Conservation (phyloP, 2,888 invertebrate genomes). For the Hyposoter dolosus region DNA sequence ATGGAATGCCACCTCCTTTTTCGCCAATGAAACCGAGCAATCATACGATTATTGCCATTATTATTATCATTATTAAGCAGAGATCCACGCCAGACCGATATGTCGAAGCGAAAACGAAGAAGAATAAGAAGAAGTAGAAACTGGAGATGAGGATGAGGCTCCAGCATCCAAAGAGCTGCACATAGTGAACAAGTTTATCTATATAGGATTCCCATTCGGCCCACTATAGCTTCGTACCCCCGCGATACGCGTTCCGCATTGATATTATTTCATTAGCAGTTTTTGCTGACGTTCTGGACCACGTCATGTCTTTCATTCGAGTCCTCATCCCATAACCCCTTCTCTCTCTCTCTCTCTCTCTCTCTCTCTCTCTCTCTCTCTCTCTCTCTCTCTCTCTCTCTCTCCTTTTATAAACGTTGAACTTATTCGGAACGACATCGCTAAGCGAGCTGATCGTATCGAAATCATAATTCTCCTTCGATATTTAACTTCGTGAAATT, state of each 20-base stretch:
- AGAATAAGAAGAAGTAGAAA: constrained; percentile 15
- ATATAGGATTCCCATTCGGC: constrained; percentile 73
- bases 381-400: background rate
- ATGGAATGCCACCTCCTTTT: constrained; percentile 60
- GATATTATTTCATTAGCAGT: constrained; percentile 84
- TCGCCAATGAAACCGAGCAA: constrained; percentile 43
- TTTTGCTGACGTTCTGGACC: constrained; percentile 71
- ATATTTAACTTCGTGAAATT: background rate
- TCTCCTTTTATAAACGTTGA: background rate
- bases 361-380: background rate
- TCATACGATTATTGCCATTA: constrained; percentile 40
- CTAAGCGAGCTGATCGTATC: background rate
- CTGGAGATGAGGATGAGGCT: constrained; percentile 68
- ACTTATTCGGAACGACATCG: constrained; percentile 23
- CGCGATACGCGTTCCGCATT: constrained; percentile 83
- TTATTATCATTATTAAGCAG: constrained; percentile 24
- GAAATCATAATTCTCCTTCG: constrained; percentile 6
- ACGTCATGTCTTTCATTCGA: background rate
- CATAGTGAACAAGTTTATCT: constrained; percentile 73
- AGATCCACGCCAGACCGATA: background rate
- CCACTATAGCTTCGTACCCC: constrained; percentile 81
- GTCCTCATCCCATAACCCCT: background rate
- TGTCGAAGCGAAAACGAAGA: background rate
- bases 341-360: background rate
- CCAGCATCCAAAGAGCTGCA: constrained; percentile 29